Evolutionary conservation across 1,140 invertebrate genomes (phyloP), one percentile per base, ranked within the genome.

Genomic region (Trachymyrmex septentrionalis): DNA sequence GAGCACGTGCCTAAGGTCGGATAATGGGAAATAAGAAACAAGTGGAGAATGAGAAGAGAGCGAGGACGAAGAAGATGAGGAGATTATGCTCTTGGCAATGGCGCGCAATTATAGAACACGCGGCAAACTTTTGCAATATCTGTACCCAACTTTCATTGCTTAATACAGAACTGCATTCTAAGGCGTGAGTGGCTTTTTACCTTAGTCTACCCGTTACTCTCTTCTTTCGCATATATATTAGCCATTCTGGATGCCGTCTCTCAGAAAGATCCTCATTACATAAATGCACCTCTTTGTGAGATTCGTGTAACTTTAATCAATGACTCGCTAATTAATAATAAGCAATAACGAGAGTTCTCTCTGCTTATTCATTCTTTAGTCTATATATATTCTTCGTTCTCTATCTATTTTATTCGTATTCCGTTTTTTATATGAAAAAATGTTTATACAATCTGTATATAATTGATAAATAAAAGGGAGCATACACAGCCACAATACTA

Each of bases 41-140:
- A 61, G 53, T 10, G 21, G n/a, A 69, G 66, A 34, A 27, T 50
- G 21, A 38, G n/a, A 1, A 19, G 19, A 5, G n/a, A 16, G 38
- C 1, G 21, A 3, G 3, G n/a, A 34, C 38, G 16, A n/a, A 21
- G n/a, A n/a, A 55, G 64, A 86, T 59, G 53, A 50, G 61, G 38
- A 80, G 85, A 81, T 86, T 69, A 80, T 80, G 85, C 64, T 67
- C 73, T 59, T 59, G 85, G 73, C 85, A 80, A 85, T 85, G 72
- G 72, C 12, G 48, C 30, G 82, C 61, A 75, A 80, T 80, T 80
- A 80, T 80, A 86, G 61, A 80, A 80, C 59, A 66, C 57, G 73
- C 76, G 76, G 75, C 53, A 30, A 86, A 86, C 85, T 86, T 86
- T 86, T 53, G 85, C 85, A 86, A 86, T 86, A 86, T 86, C 85